A percentile compares a stretch with the other conserved stretches of the same genome.
These are phyloP conservation scores for Nomia melanderi DNA, from an alignment of 1,140 invertebrate species.

Conservation along the genomic window DNA sequence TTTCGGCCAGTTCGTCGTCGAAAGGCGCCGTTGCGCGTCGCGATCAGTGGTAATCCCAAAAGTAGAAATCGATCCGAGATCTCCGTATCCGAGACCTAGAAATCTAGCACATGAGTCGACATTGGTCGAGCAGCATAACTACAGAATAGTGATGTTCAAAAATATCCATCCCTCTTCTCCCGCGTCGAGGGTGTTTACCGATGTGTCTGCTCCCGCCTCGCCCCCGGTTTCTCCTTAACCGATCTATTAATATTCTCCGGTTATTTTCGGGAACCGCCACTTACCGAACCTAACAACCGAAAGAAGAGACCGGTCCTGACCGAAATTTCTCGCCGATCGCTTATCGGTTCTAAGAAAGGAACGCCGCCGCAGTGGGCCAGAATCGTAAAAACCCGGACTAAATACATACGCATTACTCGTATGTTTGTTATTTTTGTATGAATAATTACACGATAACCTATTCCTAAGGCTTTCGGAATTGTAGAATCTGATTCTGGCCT, in stretches of 20 bases:
- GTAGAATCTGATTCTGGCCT: too few relatives aligned
- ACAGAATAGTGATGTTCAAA: constrained; percentile 65
- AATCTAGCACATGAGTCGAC: constrained; percentile 41
- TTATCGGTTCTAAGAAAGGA: too few relatives aligned
- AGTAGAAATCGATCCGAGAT: not conserved
- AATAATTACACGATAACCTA: too few relatives aligned
- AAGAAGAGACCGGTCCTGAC: too few relatives aligned
- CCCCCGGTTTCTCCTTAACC: constrained; percentile 43
- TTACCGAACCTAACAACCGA: constrained; percentile 41
- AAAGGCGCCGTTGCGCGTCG: too few relatives aligned
- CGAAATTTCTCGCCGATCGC: constrained; percentile 9
- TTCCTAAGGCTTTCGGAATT: too few relatives aligned
- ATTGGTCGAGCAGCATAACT: constrained; percentile 27
- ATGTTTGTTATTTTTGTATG: too few relatives aligned
- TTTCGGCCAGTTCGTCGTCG: too few relatives aligned
- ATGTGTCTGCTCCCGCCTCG: constrained; percentile 36
- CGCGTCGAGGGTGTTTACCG: not conserved
- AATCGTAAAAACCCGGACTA: too few relatives aligned
- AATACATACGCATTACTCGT: too few relatives aligned
- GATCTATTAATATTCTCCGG: constrained; percentile 75
- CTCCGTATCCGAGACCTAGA: not conserved
- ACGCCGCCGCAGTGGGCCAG: too few relatives aligned
- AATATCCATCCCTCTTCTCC: constrained; percentile 70
- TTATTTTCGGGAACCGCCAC: constrained; percentile 72
- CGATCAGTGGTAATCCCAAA: too few relatives aligned